phyloP scores from a whole-genome alignment of 2,797 vertebrate species.

The Poecilia velifera region DNA sequence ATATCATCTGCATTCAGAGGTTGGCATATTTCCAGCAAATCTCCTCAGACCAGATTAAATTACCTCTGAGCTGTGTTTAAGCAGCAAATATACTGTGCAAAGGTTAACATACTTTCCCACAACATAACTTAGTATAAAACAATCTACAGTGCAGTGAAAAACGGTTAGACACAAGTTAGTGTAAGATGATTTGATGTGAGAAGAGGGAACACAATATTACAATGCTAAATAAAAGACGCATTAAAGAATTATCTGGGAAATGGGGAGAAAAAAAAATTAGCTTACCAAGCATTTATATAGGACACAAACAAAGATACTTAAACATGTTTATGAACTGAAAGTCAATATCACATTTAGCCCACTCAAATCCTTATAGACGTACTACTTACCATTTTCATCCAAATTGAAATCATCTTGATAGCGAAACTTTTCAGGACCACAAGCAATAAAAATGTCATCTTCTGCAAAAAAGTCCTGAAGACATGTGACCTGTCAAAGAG shows the following conservation, averaged over 20 bases:
- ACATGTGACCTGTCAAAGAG: constrained; percentile 86
- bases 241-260: background rate
- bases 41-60: background rate
- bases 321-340: background rate
- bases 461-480: constrained; percentile 98
- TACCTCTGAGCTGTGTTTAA: background rate
- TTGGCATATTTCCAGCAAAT: background rate
- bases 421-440: constrained; percentile 98
- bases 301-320: background rate
- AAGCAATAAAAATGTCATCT: constrained; percentile 98
- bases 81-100: background rate
- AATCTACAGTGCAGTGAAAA: background rate
- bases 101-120: background rate
- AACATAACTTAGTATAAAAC: background rate
- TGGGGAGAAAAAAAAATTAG: background rate
- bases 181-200: background rate
- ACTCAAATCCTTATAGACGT: background rate
- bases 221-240: background rate
- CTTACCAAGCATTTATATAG: background rate
- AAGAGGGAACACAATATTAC: no score
- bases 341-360: background rate
- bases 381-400: constrained; percentile 91
- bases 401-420: constrained; percentile 99
- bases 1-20: background rate
- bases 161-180: background rate